Evolutionary conservation across 2,888 invertebrate species (phyloP).

Genomic region (Mythimna impura): DNA sequence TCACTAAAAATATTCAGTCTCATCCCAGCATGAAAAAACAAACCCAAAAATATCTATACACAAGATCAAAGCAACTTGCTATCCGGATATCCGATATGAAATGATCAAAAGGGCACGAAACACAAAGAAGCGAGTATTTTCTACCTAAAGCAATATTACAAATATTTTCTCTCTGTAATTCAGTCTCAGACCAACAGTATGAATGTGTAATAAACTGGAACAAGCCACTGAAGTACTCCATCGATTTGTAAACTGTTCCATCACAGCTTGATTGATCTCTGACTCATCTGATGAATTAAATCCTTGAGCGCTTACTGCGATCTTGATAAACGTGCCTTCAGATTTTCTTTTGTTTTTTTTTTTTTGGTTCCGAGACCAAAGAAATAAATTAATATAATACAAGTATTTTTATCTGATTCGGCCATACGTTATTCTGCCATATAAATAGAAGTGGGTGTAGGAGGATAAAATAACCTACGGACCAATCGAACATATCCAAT

Average conservation of each 20-base stretch:
- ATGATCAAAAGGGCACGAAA: slow-evolving; percentile 19
- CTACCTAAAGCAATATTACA: neutral
- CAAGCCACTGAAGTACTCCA: slow-evolving; percentile 20
- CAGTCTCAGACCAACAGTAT: too few relatives aligned
- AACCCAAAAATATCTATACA: neutral
- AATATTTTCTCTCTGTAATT: slow-evolving; percentile 11
- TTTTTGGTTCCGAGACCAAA: neutral
- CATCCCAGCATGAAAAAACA: neutral
- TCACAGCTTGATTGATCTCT: slow-evolving; percentile 69
- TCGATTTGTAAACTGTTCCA: slow-evolving; percentile 41
- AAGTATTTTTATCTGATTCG: neutral
- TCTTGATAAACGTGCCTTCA: slow-evolving; percentile 54
- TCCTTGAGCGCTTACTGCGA: slow-evolving; percentile 51
- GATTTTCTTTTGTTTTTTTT: slow-evolving; percentile 35
- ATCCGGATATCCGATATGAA: neutral
- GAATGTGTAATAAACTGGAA: slow-evolving; percentile 33
- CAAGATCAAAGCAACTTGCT: slow-evolving; percentile 15
- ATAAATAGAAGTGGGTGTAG: too few relatives aligned
- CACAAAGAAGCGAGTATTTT: slow-evolving; percentile 3
- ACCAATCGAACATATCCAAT: too few relatives aligned
- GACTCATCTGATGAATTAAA: slow-evolving; percentile 67
- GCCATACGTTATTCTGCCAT: too few relatives aligned
- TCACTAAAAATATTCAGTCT: neutral
- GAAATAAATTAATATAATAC: neutral
- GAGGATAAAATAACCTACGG: too few relatives aligned